These are phyloP conservation scores for Gasterosteus nipponicus DNA, from an alignment of 2,113 vertebrate genomes.

Conservation along the genomic window DNA sequence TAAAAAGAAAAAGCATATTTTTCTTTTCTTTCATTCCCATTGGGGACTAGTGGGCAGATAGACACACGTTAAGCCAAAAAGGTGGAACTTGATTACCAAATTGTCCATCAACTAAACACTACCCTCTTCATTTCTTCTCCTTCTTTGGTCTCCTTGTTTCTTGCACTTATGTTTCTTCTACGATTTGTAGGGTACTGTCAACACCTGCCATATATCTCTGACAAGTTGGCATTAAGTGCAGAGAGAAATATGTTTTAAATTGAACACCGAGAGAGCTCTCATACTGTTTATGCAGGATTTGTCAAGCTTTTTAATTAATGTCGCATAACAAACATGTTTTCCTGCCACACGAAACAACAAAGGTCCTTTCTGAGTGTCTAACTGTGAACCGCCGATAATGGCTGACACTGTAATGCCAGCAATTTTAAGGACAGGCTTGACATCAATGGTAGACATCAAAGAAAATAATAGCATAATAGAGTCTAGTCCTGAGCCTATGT, in stretches of 20 bases:
- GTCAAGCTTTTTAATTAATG: conserved; percentile 75
- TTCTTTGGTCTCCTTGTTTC: conserved; percentile 41
- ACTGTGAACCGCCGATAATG: conserved; percentile 61
- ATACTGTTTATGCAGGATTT: conserved; percentile 59
- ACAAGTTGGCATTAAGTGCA: conserved; percentile 63
- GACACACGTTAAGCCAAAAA: conserved; percentile 20
- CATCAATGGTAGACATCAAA: conserved; percentile 44
- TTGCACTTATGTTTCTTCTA: conserved; percentile 23
- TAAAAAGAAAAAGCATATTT: conserved; percentile 8
- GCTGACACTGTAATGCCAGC: conserved; percentile 6
- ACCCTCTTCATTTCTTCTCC: conserved; percentile 22
- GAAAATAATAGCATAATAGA: conserved; percentile 22
- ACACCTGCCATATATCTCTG: conserved; percentile 60
- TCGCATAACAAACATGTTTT: conserved; percentile 67
- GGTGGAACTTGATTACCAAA: conserved; percentile 18
- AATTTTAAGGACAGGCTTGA: conserved; percentile 40
- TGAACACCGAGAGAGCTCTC: conserved; percentile 58
- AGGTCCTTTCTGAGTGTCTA: conserved; percentile 48
- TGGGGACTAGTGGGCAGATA: conserved; percentile 1
- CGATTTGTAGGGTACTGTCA: conserved; percentile 42
- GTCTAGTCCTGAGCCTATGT: conserved; percentile 10
- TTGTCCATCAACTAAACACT: neutral
- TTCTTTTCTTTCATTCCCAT: neutral
- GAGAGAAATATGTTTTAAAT: conserved; percentile 70
- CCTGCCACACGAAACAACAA: conserved; percentile 47